Conservation (phyloP, 1,140 invertebrate species). For the Maconellicoccus hirsutus region DNA sequence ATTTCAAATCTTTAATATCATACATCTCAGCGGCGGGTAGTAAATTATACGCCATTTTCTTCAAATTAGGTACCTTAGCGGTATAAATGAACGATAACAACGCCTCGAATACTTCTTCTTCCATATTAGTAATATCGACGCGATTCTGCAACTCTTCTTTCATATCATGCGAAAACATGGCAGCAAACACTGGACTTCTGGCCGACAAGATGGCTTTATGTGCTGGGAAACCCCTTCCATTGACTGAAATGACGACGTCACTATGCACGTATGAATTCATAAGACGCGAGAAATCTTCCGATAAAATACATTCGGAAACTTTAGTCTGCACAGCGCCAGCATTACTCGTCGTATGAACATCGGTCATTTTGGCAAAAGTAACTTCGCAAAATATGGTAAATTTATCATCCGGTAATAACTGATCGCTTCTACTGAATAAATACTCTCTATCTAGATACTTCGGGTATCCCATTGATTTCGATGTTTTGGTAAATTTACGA, state of each 20-base stretch:
- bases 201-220: background rate
- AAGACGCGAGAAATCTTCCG: background rate
- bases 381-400: too few relatives aligned
- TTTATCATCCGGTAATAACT: too few relatives aligned
- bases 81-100: background rate
- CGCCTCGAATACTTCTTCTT: background rate
- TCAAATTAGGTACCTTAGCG: background rate
- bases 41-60: background rate
- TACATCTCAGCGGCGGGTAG: background rate
- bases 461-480: too few relatives aligned
- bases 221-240: background rate
- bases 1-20: background rate
- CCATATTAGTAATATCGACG: background rate
- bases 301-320: background rate
- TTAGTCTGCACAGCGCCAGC: too few relatives aligned
- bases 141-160: background rate
- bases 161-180: background rate
- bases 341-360: too few relatives aligned
- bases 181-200: background rate
- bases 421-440: too few relatives aligned
- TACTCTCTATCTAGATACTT: too few relatives aligned
- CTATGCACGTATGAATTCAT: too few relatives aligned
- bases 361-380: too few relatives aligned
- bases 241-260: background rate
- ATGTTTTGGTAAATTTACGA: too few relatives aligned